Conservation (phyloP, 2,797 vertebrate genomes). For the Darevskia nairensis region DNA sequence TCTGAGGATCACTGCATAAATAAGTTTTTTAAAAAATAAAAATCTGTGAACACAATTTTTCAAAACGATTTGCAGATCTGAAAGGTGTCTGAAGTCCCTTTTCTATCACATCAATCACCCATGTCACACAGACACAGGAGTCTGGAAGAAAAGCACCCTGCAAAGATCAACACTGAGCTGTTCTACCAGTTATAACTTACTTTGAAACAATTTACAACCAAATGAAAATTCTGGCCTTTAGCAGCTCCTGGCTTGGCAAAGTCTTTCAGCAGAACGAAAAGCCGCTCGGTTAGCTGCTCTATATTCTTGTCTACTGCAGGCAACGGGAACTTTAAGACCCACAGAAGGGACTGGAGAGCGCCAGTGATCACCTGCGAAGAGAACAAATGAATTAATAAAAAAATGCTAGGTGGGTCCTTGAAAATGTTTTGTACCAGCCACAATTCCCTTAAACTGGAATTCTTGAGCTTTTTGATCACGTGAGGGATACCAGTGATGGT, state of each 20-base stretch:
- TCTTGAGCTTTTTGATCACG: no score
- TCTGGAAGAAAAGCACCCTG: background rate
- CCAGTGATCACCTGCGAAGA: constrained; percentile 90
- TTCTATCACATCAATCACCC: background rate
- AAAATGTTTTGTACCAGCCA: background rate
- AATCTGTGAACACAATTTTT: background rate
- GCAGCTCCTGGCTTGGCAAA: constrained; percentile 93
- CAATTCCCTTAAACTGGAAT: background rate
- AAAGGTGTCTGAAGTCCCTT: background rate
- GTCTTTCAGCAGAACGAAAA: constrained; percentile 95
- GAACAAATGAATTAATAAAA: background rate
- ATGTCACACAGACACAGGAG: background rate
- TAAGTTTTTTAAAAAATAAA: background rate
- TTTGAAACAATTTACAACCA: constrained; percentile 97
- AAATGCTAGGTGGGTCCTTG: background rate
- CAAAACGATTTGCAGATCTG: background rate
- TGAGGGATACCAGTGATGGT: background rate
- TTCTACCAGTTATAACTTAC: constrained; percentile 74
- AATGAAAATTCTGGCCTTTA: constrained; percentile 92
- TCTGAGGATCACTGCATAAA: background rate
- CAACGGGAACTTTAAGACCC: constrained; percentile 92
- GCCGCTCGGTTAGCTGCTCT: constrained; percentile 84
- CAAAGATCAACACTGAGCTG: background rate
- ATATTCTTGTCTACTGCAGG: constrained; percentile 83
- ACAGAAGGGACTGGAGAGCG: constrained; percentile 88